Evolutionary conservation across 2,797 vertebrate genomes (phyloP).

Genomic region (Lepidocolaptes lacrymiger): DNA sequence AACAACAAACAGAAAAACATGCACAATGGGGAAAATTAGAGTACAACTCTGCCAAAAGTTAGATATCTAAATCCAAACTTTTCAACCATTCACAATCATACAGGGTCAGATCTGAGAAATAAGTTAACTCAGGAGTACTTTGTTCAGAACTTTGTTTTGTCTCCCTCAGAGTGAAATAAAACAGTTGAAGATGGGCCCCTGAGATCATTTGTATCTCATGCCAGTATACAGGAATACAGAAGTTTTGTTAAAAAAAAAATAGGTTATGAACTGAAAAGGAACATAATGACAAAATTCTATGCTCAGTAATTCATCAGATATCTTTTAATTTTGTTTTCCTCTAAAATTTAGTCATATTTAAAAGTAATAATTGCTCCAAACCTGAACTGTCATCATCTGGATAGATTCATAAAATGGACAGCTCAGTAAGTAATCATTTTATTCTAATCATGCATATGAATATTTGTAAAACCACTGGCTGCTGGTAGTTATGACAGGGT

Average conservation of each 20-base stretch:
- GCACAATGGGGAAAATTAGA: no score
- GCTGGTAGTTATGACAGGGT: not conserved
- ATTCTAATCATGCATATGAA: not conserved
- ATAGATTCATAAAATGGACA: not conserved
- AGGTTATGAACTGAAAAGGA: not conserved
- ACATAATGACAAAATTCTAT: not conserved
- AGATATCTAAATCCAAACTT: not conserved
- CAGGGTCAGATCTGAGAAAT: not conserved
- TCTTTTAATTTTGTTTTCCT: not conserved
- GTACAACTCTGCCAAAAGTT: not conserved
- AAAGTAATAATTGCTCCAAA: not conserved
- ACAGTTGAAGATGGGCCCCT: fast-evolving
- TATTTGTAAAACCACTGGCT: not conserved
- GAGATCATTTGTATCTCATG: not conserved
- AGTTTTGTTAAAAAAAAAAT: not conserved
- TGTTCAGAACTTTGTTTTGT: not conserved
- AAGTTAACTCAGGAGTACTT: not conserved
- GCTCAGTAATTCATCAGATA: not conserved
- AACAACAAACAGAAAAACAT: no score
- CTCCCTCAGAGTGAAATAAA: not conserved
- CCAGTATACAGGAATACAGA: not conserved
- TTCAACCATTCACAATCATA: not conserved
- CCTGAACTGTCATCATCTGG: not conserved
- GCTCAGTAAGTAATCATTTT: not conserved
- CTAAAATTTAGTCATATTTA: not conserved